These are phyloP conservation scores for Brenthis hecate DNA, from an alignment of 2,888 invertebrate species.

Conservation along the genomic window DNA sequence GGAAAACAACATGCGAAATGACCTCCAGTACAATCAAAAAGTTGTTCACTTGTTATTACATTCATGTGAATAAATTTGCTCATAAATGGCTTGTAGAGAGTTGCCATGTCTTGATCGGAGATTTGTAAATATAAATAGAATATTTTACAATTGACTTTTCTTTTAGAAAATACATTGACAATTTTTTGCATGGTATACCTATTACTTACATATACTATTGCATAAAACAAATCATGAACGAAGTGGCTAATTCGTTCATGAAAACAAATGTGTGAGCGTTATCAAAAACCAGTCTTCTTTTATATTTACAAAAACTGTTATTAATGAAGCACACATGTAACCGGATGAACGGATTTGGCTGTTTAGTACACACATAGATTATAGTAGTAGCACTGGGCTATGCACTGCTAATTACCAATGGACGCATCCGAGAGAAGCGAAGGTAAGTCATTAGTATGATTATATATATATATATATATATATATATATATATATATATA, in stretches of 20 bases:
- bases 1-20: conserved; percentile 24
- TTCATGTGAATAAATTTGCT: conserved; percentile 1
- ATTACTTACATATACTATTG: not conserved
- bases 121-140: too few species aligned
- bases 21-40: conserved; percentile 30
- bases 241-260: too few species aligned
- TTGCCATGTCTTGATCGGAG: not conserved
- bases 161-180: too few species aligned
- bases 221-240: too few species aligned
- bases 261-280: not conserved
- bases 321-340: not conserved
- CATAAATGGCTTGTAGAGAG: not conserved
- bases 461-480: too few species aligned
- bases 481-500: too few species aligned
- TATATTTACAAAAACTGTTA: not conserved
- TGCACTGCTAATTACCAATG: too few species aligned
- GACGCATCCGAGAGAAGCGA: not conserved
- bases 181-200: not conserved
- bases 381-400: too few species aligned
- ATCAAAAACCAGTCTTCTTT: not conserved
- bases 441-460: not conserved
- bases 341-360: not conserved
- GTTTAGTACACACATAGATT: too few species aligned
- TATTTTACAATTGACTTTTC: too few species aligned
- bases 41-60: conserved; percentile 18